Evolutionary conservation across 2,797 vertebrate genomes (phyloP), one percentile per base, ranked within the genome.

Genomic region (Siniperca undulata): DNA sequence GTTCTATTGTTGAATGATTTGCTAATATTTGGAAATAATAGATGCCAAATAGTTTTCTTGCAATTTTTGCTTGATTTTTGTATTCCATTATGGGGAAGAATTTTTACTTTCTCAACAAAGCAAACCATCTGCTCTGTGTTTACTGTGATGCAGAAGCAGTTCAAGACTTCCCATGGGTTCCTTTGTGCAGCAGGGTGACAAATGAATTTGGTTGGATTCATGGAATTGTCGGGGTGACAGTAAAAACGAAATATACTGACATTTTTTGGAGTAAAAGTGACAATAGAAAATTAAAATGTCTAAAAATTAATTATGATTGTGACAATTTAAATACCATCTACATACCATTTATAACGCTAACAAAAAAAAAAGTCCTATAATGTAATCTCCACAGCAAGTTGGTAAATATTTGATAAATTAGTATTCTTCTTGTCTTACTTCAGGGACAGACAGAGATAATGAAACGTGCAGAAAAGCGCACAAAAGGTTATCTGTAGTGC

Each of bases 401-500:
- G 40, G 10, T 78, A 48, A 71, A 50, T 44, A 78, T 62, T 30
- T 65, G 11, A 67, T 60, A 24, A 66, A n/a, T 52, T 16, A 7
- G 2, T 38, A 0, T 16, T 65, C 19, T 42, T 30, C 16, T 5
- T 17, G 7, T 27, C 30, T 46, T n/a, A 58, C 12, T 65, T 68
- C 7, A 24, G 22, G 24, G 0, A 67, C 70, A 84, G 14, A 48
- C 59, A 70, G 60, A 48, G 20, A 38, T 80, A 65, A 38, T 53
- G 60, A 22, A 22, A 14, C 52, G 22, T 14, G n/a, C 24, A 75
- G 16, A 16, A 24, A 62, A 80, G 59, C 58, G 59, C 65, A 81
- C 30, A 27, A 24, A 56, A 76, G 83, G 84, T 87, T 70, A 74
- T 83, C 70, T 73, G 19, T 55, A 14, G 62, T 80, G 48, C 36